These are phyloP conservation scores for Antigone vipio DNA, from an alignment of 2,113 vertebrate genomes.

Conservation along the genomic window DNA sequence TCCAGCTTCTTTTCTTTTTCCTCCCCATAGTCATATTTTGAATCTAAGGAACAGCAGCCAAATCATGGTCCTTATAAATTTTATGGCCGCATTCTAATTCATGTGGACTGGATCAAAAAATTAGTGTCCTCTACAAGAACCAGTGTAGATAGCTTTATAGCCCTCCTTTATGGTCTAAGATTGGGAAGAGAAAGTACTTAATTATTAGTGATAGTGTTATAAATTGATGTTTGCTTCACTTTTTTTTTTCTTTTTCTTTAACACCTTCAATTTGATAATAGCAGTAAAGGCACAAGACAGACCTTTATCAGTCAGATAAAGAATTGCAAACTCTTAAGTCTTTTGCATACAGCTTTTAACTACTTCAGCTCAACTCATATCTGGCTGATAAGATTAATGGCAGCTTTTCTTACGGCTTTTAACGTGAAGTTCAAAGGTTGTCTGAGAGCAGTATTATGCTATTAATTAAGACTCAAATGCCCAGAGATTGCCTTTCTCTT, in stretches of 20 bases:
- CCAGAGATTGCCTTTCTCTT: background rate
- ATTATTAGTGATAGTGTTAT: background rate
- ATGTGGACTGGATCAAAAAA: background rate
- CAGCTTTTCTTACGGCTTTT: constrained; percentile 29
- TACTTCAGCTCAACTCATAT: constrained; percentile 3
- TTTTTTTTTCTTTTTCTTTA: background rate
- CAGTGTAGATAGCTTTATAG: background rate
- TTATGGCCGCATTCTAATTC: background rate
- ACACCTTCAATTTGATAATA: constrained; percentile 20
- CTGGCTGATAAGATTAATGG: constrained; percentile 62
- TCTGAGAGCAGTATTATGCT: background rate
- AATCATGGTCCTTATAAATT: background rate
- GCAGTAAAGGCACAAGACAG: background rate
- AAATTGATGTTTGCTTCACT: background rate
- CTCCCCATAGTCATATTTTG: background rate
- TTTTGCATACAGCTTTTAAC: background rate
- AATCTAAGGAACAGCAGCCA: background rate
- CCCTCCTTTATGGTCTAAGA: background rate
- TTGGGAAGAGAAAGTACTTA: background rate
- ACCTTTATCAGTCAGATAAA: constrained; percentile 56
- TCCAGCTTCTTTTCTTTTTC: background rate
- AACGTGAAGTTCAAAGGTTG: constrained; percentile 21
- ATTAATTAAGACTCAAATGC: background rate
- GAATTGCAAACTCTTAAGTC: background rate
- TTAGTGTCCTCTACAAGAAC: background rate